phyloP scores from a whole-genome alignment of 2,888 invertebrate genomes.

The Calliopum simillimum region DNA sequence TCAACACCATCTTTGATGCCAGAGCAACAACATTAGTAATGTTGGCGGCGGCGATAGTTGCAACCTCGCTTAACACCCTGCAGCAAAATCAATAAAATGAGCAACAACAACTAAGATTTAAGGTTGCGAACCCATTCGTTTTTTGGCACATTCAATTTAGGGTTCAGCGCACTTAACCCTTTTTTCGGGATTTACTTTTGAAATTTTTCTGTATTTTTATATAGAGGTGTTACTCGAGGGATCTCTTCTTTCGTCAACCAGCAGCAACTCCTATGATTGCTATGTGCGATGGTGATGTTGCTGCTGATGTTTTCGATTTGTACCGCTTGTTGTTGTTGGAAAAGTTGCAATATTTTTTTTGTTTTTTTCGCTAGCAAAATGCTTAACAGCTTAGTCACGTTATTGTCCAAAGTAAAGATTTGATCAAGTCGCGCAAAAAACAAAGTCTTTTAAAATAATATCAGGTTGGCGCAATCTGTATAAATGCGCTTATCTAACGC shows the following conservation, averaged over 20 bases:
- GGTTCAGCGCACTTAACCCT: constrained; percentile 53
- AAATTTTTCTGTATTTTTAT: background rate
- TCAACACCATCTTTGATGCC: too few species aligned
- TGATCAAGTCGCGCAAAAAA: constrained; percentile 48
- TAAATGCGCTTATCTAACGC: constrained; percentile 1
- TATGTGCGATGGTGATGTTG: constrained; percentile 12
- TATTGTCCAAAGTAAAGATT: constrained; percentile 57
- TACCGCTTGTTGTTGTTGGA: background rate
- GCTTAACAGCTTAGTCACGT: constrained; percentile 48
- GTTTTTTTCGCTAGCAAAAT: too few species aligned
- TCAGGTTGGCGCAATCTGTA: constrained; percentile 10
- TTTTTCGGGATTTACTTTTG: constrained; percentile 7
- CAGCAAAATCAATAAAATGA: background rate
- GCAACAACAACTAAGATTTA: background rate
- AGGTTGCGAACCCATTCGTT: background rate
- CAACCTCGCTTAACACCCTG: background rate
- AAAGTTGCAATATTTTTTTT: constrained; percentile 1
- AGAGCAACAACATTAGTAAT: too few species aligned
- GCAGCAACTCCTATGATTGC: too few species aligned
- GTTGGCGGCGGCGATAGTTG: too few species aligned
- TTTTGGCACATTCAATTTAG: constrained; percentile 27
- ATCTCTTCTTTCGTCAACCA: too few species aligned
- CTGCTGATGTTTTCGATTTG: constrained; percentile 9
- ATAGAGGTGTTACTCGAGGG: too few species aligned
- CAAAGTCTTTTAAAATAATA: constrained; percentile 32